Base-by-base conservation (phyloP, 2,888 invertebrate genomes). In the Ophion ellenae region DNA sequence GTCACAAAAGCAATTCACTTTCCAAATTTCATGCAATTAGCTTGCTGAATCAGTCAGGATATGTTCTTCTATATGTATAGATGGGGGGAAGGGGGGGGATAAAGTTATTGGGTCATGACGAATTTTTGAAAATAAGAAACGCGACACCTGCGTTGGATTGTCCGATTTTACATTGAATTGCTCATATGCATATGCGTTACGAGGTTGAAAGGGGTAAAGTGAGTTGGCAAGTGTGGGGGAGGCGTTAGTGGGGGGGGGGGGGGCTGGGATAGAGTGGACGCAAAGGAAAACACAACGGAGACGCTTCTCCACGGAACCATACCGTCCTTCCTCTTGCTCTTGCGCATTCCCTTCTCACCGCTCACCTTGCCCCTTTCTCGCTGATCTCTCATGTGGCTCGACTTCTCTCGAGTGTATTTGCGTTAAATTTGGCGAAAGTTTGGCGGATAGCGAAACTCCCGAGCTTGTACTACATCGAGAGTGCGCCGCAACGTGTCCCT, bases 401-500 rank as follows among this genome's bases (percentile, higher is more conserved):
- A 84, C 74, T 87, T 83, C 80, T 83, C 83, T 89, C 83, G 20
- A 20, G 53, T 88, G 89, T 90, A 89, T 90, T 91, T 89, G 89
- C 88, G 88, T 90, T 89, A 89, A 90, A 90, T 91, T 92, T 89
- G 91, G 90, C 89, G 90, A 91, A 91, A 90, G 90, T 92, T 91
- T 87, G 88, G 89, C 89, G 90, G 90, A 86, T 81, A 70, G 77
- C 73, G 77, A 83, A 61, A 86, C 83, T 83, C 86, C 83, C 79
- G 67, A 61, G 82, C 53, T 80, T 76, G 69, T 59, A 69, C 57
- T 81, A 81, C 69, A 80, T 59, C 73, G 83, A 80, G 73, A 81
- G 77, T 83, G 73, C 32, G 71, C 77, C 74, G 76, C 63, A 75
- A 70, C 64, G 85, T 40, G 73, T 71, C 66, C 77, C 83, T 77